Percentiles rank a stretch among this genome's conserved stretches.
Evolutionary conservation across 1,140 invertebrate species (phyloP).

Genomic region (Dolichoris vasculosae): DNA sequence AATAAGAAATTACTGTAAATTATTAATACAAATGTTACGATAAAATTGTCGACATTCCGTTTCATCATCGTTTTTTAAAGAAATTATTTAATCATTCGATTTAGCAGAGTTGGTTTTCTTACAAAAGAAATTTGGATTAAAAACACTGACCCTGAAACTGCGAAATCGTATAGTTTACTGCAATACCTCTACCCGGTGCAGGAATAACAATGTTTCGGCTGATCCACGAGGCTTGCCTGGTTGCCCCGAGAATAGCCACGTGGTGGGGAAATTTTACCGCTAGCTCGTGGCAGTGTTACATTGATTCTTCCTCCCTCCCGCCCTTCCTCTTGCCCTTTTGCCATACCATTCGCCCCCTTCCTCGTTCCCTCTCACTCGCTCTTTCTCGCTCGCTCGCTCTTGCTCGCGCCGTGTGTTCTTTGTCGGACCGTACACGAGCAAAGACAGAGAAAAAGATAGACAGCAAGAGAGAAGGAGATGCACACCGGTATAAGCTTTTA

Average conservation of each 20-base stretch:
- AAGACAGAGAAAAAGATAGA: neutral
- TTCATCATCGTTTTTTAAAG: too few relatives aligned
- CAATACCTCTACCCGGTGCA: neutral
- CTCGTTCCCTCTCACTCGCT: slow-evolving; percentile 43
- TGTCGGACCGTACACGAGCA: slow-evolving; percentile 22
- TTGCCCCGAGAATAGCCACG: neutral
- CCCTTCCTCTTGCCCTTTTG: neutral
- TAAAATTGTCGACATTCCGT: too few relatives aligned
- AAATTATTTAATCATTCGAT: neutral
- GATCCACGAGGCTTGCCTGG: neutral
- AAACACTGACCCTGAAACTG: too few relatives aligned
- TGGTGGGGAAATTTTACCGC: slow-evolving; percentile 66
- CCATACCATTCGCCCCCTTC: slow-evolving; percentile 12
- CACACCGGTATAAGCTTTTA: slow-evolving; percentile 68
- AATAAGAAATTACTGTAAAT: too few relatives aligned
- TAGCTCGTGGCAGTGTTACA: slow-evolving; percentile 65
- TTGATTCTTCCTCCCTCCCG: slow-evolving; percentile 49
- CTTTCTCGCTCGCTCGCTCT: slow-evolving; percentile 42
- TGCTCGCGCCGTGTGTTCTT: slow-evolving; percentile 28
- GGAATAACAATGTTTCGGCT: neutral
- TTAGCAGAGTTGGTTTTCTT: neutral
- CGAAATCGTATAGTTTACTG: neutral
- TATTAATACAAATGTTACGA: too few relatives aligned
- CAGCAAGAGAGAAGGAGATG: slow-evolving; percentile 51
- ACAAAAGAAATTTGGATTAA: too few relatives aligned